Base-by-base conservation (phyloP, 2,797 vertebrate species). In the Coccyzus lansbergi region DNA sequence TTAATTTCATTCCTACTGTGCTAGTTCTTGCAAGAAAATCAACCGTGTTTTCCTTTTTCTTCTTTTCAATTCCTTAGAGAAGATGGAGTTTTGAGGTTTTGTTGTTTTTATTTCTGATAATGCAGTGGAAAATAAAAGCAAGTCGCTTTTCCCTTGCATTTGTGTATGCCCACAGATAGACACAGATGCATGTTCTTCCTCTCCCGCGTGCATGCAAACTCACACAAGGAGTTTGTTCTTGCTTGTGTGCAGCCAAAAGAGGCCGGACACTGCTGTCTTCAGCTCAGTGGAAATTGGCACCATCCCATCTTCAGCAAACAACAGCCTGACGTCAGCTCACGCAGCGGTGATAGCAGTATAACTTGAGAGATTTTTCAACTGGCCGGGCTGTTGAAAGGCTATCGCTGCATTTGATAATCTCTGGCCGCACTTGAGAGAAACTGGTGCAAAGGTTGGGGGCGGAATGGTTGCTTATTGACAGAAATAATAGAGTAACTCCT, bases 221-320 rank as follows among this genome's bases (percentile, higher is more conserved):
- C 93, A 59, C 92, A 92, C 90, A 86, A 86, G 97, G 95, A 97
- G 92, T 91, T 95, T 92, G 87, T 94, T 96, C 95, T 94, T 86
- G 86, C 86, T 85, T 75, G 62, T 60, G 63, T 25, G 5, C 87
- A 92, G 96, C 95, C 93, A 65, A 76, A 88, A 95, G 96, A 84
- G 95, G 94, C 97, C 67, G 95, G 91, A 93, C 81, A 16, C 2
- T 49, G 94, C 85, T 72, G 97, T 97, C 97, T 97, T 97, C 96
- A 81, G 96, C 97, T 97, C 91, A 33, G 75, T 97, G 96, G 97
- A 97, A 97, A 68, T 84, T 98, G 98, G 98, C 97, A 96, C 93
- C 26, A 8, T 94, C 96, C 96, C 97, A 97, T 93, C 94, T 86
- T 90, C 97, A 92, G 97, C 93, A 97, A 97, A 97, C 98, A 98